phyloP scores from a whole-genome alignment of 2,797 vertebrate species.

The Ptychadena robeensis region DNA sequence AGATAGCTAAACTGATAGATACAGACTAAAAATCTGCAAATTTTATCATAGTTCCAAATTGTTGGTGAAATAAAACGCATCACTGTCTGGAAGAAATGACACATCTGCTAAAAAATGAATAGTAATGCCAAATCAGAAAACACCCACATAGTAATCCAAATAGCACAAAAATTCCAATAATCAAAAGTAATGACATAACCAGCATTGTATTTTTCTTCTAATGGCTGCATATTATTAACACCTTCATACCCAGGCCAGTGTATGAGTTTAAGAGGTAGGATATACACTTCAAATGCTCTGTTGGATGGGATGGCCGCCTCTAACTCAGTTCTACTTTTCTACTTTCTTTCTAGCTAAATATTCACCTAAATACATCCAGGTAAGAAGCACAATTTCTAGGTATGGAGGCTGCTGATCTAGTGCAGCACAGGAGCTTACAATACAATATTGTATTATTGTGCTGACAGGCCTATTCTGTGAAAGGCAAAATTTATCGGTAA shows the following conservation, averaged over 20 bases:
- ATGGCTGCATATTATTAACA: background rate
- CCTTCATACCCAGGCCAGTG: background rate
- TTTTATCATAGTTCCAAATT: slow-evolving; percentile 12
- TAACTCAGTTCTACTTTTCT: too few species aligned
- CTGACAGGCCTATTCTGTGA: too few species aligned
- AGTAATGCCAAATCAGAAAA: slow-evolving; percentile 26
- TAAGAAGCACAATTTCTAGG: too few species aligned
- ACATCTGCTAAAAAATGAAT: slow-evolving; percentile 33
- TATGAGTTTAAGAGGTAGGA: background rate
- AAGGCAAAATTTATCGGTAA: too few species aligned
- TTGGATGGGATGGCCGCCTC: too few species aligned
- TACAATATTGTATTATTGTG: too few species aligned
- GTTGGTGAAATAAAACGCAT: slow-evolving; percentile 11
- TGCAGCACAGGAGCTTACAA: too few species aligned
- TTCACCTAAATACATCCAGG: too few species aligned
- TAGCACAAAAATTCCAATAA: slow-evolving; percentile 39
- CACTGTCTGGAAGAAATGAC: slow-evolving; percentile 39
- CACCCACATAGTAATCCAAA: slow-evolving; percentile 34
- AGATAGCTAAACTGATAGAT: slow-evolving; percentile 17
- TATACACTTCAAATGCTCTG: too few species aligned
- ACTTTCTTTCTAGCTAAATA: too few species aligned
- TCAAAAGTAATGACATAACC: slow-evolving; percentile 5
- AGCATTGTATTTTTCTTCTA: background rate
- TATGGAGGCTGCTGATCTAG: too few species aligned
- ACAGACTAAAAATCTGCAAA: slow-evolving; percentile 30